Percentiles rank a stretch among this genome's conserved stretches.
These are phyloP conservation scores for Athalia circularis DNA, from an alignment of 2,888 invertebrate genomes.

Conservation along the genomic window DNA sequence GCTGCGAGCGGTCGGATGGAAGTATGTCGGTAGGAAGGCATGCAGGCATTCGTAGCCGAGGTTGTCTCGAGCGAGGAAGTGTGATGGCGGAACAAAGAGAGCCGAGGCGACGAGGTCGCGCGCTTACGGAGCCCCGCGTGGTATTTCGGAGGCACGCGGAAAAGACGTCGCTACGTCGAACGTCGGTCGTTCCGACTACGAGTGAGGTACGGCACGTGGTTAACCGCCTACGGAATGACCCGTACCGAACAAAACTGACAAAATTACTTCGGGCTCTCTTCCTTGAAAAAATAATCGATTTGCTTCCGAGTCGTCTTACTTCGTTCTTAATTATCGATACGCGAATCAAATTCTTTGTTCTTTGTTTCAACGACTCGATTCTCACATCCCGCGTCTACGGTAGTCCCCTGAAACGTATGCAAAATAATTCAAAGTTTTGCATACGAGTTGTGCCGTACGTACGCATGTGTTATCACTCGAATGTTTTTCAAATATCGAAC, in stretches of 20 bases:
- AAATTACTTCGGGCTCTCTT: too few species aligned
- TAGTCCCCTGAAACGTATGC: too few species aligned
- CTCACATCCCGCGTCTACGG: too few species aligned
- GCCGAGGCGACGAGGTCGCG: constrained; percentile 32
- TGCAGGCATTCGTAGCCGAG: background rate
- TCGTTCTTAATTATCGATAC: too few species aligned
- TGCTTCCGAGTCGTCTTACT: too few species aligned
- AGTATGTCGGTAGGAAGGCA: too few species aligned
- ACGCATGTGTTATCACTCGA: too few species aligned
- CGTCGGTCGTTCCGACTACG: background rate
- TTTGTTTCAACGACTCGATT: background rate
- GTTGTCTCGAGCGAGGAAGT: constrained; percentile 32
- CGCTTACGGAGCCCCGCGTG: constrained; percentile 17
- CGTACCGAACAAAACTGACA: background rate
- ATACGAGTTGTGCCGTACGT: too few species aligned
- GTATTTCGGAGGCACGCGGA: constrained; percentile 41
- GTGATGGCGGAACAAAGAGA: constrained; percentile 35
- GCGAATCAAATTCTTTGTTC: background rate
- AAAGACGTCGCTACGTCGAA: constrained; percentile 37
- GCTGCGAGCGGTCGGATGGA: constrained; percentile 8
- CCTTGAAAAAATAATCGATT: too few species aligned
- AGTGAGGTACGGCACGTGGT: constrained; percentile 15
- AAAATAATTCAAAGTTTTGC: too few species aligned
- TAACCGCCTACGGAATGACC: constrained; percentile 6
- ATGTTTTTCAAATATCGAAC: background rate